These are phyloP conservation scores for Hedychridium roseum DNA, from an alignment of 2,888 invertebrate species.

Conservation along the genomic window DNA sequence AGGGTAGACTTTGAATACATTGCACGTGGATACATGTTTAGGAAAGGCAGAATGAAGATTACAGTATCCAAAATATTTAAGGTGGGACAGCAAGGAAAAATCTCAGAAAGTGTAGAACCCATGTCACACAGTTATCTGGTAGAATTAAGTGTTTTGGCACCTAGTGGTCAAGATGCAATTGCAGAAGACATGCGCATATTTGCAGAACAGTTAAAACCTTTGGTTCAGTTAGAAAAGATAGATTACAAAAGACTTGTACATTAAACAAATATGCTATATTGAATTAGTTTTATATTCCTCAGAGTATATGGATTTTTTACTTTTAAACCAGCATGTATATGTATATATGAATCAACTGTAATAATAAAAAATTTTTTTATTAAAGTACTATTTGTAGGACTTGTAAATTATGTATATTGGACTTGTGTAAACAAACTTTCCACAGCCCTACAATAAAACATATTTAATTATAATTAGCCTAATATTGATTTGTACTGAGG, in stretches of 20 bases:
- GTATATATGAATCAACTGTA: no score
- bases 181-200: slow-evolving; percentile 96
- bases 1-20: slow-evolving; percentile 93
- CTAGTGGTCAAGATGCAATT: slow-evolving; percentile 91
- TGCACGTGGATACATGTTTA: slow-evolving; percentile 91
- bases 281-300: slow-evolving; percentile 8
- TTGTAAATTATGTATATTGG: neutral
- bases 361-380: slow-evolving; percentile 1
- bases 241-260: slow-evolving; percentile 80
- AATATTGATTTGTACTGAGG: no score
- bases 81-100: slow-evolving; percentile 78
- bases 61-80: slow-evolving; percentile 95
- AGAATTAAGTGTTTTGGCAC: slow-evolving; percentile 89
- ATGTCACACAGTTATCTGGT: slow-evolving; percentile 93
- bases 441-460: no score
- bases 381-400: slow-evolving; percentile 1
- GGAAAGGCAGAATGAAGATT: slow-evolving; percentile 96
- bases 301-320: no score
- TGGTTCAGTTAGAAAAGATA: slow-evolving; percentile 91
- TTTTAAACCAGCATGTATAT: no score
- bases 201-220: slow-evolving; percentile 91
- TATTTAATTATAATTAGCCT: neutral
- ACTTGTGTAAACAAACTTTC: slow-evolving; percentile 15
- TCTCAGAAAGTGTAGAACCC: slow-evolving; percentile 77
- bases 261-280: slow-evolving; percentile 19